Base-by-base conservation (phyloP, 2,113 vertebrate species). In the Proteles cristata region DNA sequence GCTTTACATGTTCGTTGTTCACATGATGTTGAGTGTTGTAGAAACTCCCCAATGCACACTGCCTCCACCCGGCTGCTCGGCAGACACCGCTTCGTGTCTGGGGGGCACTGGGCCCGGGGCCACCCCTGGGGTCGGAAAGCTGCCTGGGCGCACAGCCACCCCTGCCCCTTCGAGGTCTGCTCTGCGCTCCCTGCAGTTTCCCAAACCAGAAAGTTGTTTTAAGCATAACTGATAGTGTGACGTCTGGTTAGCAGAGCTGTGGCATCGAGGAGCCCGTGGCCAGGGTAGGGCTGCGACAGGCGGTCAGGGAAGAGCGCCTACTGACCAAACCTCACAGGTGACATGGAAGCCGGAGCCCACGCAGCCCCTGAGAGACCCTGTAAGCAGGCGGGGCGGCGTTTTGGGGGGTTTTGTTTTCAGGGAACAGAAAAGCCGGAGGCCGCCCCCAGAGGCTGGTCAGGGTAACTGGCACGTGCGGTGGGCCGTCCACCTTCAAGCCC, bases 231-330 rank as follows among this genome's bases (percentile, higher is more conserved):
- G 50, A 31, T 2, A 21, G 50, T 73, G 39, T 39, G 39, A 1
- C 5, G 3, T 48, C 35, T n/a, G 25, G 45, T 39, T 1, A 39
- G 21, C 10, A 16, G 3, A 4, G 11, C 28, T 5, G 12, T 5
- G 12, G 39, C 11, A 28, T 8, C 4, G 11, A n/a, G 66, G 43
- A 63, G 61, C 61, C 61, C 10, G 23, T 5, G 6, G 31, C 73
- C 2, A 11, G 28, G 19, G 2, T 11, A 0, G 16, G 3, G 26
- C 25, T 0, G 0, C n/a, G 45, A 43, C 7, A 0, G 0, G 16
- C 4, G 7, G 8, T 2, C 7, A 5, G 3, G 45, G 14, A 25
- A 33, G 77, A 23, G 6, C 8, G 21, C 16, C 55, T 10, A 1
- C 10, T 4, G 33, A 65, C 43, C 17, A 19, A 2, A 11, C 53